These are phyloP conservation scores for Lacanobia wlatinum DNA, from an alignment of 2,888 invertebrate species.

Conservation along the genomic window DNA sequence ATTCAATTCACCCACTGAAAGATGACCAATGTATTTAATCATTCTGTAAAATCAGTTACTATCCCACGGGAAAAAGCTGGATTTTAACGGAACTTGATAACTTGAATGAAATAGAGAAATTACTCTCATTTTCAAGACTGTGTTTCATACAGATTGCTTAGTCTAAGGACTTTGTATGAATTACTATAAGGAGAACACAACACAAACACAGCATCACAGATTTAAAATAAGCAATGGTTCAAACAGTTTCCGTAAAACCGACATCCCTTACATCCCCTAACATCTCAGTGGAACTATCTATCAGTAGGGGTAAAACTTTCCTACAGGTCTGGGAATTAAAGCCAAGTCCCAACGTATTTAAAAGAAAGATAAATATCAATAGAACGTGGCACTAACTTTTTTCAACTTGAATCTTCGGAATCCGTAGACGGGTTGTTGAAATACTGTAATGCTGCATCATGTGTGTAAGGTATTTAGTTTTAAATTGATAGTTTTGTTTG, in stretches of 20 bases:
- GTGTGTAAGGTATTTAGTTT: not conserved
- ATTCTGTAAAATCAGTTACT: too few species aligned
- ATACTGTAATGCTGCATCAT: not conserved
- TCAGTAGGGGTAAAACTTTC: constrained; percentile 28
- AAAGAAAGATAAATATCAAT: constrained; percentile 41
- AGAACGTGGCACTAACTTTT: constrained; percentile 21
- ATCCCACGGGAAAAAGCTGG: too few species aligned
- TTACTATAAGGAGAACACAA: too few species aligned
- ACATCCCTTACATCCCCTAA: not conserved
- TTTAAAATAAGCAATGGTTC: not conserved
- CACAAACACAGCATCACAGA: too few species aligned
- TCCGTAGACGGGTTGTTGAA: not conserved
- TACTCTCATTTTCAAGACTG: too few species aligned
- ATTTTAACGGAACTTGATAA: too few species aligned
- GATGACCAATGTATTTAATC: too few species aligned
- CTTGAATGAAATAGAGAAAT: too few species aligned
- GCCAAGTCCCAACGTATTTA: constrained; percentile 20
- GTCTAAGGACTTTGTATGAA: too few species aligned
- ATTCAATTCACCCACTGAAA: too few species aligned
- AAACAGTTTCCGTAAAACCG: not conserved
- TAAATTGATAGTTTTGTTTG: constrained; percentile 11
- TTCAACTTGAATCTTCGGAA: not conserved
- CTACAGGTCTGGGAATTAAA: constrained; percentile 41
- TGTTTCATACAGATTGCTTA: too few species aligned
- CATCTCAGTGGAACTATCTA: constrained; percentile 38